Percentiles rank a stretch among this genome's conserved stretches.
Evolutionary conservation across 2,113 vertebrate genomes (phyloP).

Genomic region (Archilochus colubris): DNA sequence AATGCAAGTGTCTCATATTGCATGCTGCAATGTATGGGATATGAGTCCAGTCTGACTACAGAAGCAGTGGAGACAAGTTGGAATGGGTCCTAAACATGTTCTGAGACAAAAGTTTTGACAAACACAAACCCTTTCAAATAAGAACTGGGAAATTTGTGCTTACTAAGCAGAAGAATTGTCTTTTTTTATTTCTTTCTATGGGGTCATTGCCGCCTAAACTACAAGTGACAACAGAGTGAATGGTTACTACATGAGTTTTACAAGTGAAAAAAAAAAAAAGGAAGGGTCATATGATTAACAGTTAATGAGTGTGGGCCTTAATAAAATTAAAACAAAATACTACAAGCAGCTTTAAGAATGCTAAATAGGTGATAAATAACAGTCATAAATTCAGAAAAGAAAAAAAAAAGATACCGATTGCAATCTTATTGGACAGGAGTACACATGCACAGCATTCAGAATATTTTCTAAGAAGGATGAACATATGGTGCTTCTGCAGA

Average conservation of each 20-base stretch:
- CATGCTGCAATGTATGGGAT: background rate
- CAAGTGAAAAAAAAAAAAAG: background rate
- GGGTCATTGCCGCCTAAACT: background rate
- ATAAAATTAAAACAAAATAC: background rate
- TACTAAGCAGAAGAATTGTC: background rate
- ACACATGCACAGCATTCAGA: background rate
- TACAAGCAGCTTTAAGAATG: background rate
- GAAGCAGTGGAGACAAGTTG: background rate
- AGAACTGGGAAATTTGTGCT: background rate
- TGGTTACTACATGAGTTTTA: background rate
- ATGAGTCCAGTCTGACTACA: background rate
- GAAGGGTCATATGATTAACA: background rate
- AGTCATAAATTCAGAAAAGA: background rate
- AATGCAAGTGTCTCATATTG: background rate
- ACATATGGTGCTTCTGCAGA: slow-evolving; percentile 6
- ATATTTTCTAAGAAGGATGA: background rate
- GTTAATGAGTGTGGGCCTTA: background rate
- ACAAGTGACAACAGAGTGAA: background rate
- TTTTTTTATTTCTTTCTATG: background rate
- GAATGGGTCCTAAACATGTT: background rate
- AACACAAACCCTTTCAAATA: background rate
- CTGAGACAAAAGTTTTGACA: background rate
- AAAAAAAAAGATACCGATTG: background rate
- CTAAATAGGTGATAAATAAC: background rate
- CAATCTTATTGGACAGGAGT: background rate